A percentile compares a stretch with the other conserved stretches of the same genome.
phyloP scores from a whole-genome alignment of 1,140 invertebrate species.

The Amyelois transitella region DNA sequence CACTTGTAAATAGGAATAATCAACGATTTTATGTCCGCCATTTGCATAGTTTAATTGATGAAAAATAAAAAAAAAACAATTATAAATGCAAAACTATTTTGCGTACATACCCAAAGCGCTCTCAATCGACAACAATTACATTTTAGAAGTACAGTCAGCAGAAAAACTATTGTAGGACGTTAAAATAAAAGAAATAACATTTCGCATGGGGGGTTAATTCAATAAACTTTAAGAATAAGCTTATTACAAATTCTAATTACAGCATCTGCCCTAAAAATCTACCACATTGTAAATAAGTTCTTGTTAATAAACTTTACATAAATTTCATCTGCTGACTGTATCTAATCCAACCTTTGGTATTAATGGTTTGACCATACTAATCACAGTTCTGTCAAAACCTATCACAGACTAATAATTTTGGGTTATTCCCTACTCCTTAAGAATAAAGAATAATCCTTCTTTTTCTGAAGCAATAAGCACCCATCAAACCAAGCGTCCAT shows the following conservation, averaged over 20 bases:
- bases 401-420: constrained; percentile 28
- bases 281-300: too few relatives aligned
- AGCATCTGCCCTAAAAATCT: too few relatives aligned
- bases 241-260: too few relatives aligned
- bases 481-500: not conserved
- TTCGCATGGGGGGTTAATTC: too few relatives aligned
- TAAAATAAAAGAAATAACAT: not conserved
- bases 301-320: not conserved
- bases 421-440: constrained; percentile 2
- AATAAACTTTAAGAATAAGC: too few relatives aligned
- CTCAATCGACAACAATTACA: constrained; percentile 6
- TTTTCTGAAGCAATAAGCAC: not conserved
- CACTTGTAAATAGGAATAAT: too few relatives aligned
- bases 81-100: not conserved
- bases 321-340: constrained; percentile 10
- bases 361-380: constrained; percentile 25
- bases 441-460: constrained; percentile 9
- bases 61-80: not conserved
- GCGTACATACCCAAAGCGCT: constrained; percentile 18
- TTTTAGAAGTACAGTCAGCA: constrained; percentile 7
- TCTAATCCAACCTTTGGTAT: constrained; percentile 12
- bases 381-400: constrained; percentile 27
- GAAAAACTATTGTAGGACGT: not conserved
- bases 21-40: too few relatives aligned
- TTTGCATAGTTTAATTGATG: too few relatives aligned